Percentiles rank a stretch among this genome's conserved stretches.
Evolutionary conservation across 2,113 vertebrate species (phyloP).

Genomic region (Pogonocichla stellata): DNA sequence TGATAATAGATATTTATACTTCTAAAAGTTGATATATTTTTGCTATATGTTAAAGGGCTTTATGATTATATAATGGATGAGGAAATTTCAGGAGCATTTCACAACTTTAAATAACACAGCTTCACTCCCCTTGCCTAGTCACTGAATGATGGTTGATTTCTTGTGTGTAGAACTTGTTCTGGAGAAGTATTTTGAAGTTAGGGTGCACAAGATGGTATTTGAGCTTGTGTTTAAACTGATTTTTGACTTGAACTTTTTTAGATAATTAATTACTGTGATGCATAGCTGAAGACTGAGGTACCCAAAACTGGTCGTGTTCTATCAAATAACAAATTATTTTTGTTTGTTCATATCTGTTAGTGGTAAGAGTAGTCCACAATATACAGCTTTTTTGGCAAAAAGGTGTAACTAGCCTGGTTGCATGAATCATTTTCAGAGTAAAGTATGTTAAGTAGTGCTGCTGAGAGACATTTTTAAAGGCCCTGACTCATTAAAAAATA

Average conservation of each 20-base stretch:
- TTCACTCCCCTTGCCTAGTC: neutral
- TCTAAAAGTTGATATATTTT: neutral
- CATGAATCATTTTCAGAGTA: neutral
- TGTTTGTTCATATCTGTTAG: neutral
- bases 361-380: neutral
- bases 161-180: neutral
- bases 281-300: neutral
- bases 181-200: neutral
- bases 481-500: neutral
- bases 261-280: neutral
- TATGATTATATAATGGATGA: neutral
- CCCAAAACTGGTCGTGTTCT: neutral
- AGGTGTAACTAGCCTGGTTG: neutral
- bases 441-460: neutral
- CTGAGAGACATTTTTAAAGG: neutral
- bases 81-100: neutral
- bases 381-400: neutral
- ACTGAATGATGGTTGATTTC: neutral
- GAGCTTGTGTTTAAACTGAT: neutral
- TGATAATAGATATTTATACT: neutral
- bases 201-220: neutral
- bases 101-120: accelerated
- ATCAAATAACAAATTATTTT: neutral
- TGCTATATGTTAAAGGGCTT: neutral
- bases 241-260: neutral